Evolutionary conservation across 1,140 invertebrate genomes (phyloP).

Genomic region (Coboldia fuscipes): DNA sequence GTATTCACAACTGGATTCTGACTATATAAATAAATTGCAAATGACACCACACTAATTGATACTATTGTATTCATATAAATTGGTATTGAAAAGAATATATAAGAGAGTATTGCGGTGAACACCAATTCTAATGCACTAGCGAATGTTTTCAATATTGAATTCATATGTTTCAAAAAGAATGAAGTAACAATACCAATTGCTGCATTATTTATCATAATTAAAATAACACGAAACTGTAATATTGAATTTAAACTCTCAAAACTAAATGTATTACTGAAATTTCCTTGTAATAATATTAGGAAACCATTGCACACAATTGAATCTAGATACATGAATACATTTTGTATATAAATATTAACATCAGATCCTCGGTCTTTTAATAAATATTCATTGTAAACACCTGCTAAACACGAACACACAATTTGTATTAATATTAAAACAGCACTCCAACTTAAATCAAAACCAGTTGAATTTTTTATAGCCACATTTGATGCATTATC

Average conservation of each 20-base stretch:
- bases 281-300: constrained; percentile 41
- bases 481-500: constrained; percentile 13
- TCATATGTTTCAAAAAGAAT: constrained; percentile 79
- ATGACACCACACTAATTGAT: constrained; percentile 64
- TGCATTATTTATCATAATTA: constrained; percentile 78
- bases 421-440: constrained; percentile 63
- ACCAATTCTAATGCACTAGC: constrained; percentile 83
- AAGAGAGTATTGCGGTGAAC: constrained; percentile 77
- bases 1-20: constrained; percentile 62
- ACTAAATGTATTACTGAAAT: constrained; percentile 33
- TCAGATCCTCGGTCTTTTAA: constrained; percentile 65
- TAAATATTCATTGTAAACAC: constrained; percentile 91
- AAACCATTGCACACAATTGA: constrained; percentile 76
- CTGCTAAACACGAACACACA: constrained; percentile 80
- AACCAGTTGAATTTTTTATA: constrained; percentile 21
- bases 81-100: constrained; percentile 70
- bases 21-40: constrained; percentile 70
- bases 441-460: constrained; percentile 41
- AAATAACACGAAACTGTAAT: constrained; percentile 43
- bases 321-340: constrained; percentile 90
- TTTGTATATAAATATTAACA: constrained; percentile 82
- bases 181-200: constrained; percentile 83
- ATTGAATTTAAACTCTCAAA: constrained; percentile 30
- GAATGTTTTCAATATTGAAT: constrained; percentile 92
- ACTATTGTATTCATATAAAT: constrained; percentile 64